phyloP scores from a whole-genome alignment of 1,140 invertebrate genomes.

The Megalopta genalis region DNA sequence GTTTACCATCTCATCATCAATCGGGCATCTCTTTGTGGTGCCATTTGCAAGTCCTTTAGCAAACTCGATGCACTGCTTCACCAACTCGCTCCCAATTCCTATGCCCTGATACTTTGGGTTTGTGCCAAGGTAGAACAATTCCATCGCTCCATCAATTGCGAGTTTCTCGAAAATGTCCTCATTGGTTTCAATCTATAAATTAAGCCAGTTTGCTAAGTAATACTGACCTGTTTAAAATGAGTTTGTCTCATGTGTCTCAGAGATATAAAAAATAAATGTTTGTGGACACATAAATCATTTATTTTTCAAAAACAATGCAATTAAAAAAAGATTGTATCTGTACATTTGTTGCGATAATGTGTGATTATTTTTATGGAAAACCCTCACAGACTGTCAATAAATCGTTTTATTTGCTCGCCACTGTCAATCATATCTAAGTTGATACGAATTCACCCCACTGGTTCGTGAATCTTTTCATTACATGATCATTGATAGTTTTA shows the following conservation, averaged over 20 bases:
- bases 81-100: slow-evolving; percentile 60
- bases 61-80: slow-evolving; percentile 60
- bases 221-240: too few relatives aligned
- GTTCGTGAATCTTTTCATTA: too few relatives aligned
- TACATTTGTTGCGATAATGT: not conserved
- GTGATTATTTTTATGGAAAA: not conserved
- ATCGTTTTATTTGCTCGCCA: not conserved
- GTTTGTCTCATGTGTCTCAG: too few relatives aligned
- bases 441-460: too few relatives aligned
- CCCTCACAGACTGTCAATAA: not conserved
- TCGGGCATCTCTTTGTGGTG: slow-evolving; percentile 23
- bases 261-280: too few relatives aligned
- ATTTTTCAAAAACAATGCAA: too few relatives aligned
- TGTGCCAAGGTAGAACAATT: slow-evolving; percentile 71
- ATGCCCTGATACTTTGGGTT: slow-evolving; percentile 62
- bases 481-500: too few relatives aligned
- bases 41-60: slow-evolving; percentile 25
- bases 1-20: slow-evolving; percentile 35
- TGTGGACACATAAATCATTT: too few relatives aligned
- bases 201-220: not conserved
- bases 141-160: slow-evolving; percentile 51
- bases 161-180: slow-evolving; percentile 68
- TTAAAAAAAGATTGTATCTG: too few relatives aligned
- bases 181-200: slow-evolving; percentile 61
- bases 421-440: not conserved